A percentile compares a stretch with the other conserved stretches of the same genome.
phyloP scores from a whole-genome alignment of 2,888 invertebrate species.

The Drepanosiphum platanoidis region DNA sequence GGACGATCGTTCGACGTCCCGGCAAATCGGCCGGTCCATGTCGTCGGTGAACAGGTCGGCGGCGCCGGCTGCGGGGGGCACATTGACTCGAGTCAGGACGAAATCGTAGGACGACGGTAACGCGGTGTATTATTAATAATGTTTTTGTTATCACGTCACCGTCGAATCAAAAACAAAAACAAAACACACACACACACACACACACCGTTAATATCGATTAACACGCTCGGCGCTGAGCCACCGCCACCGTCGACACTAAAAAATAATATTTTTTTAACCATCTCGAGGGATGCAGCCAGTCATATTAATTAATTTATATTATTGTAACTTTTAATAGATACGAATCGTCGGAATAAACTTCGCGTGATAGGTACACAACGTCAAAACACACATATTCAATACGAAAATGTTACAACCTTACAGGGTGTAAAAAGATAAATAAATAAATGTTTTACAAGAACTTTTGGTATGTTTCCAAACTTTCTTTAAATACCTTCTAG shows the following conservation, averaged over 20 bases:
- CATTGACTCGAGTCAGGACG: slow-evolving; percentile 20
- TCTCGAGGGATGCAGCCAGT: too few relatives aligned
- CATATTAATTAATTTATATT: too few relatives aligned
- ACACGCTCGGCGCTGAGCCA: too few relatives aligned
- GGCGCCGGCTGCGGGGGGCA: not conserved
- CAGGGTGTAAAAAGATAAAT: too few relatives aligned
- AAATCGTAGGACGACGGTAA: slow-evolving; percentile 16
- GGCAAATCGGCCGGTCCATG: slow-evolving; percentile 53
- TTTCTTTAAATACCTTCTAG: not conserved
- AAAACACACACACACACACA: not conserved
- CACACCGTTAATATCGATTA: too few relatives aligned
- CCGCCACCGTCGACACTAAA: too few relatives aligned
- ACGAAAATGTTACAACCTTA: too few relatives aligned
- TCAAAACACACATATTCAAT: too few relatives aligned
- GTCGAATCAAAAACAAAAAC: not conserved
- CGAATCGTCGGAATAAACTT: too few relatives aligned
- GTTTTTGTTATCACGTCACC: not conserved
- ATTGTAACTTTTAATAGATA: too few relatives aligned
- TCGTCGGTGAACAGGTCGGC: slow-evolving; percentile 40
- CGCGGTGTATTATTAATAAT: not conserved
- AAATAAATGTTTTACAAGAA: not conserved
- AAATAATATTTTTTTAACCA: too few relatives aligned
- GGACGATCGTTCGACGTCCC: slow-evolving; percentile 52
- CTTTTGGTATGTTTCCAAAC: not conserved
- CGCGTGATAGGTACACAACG: too few relatives aligned